These are phyloP conservation scores for Troides helena DNA, from an alignment of 2,888 invertebrate genomes.

Conservation along the genomic window DNA sequence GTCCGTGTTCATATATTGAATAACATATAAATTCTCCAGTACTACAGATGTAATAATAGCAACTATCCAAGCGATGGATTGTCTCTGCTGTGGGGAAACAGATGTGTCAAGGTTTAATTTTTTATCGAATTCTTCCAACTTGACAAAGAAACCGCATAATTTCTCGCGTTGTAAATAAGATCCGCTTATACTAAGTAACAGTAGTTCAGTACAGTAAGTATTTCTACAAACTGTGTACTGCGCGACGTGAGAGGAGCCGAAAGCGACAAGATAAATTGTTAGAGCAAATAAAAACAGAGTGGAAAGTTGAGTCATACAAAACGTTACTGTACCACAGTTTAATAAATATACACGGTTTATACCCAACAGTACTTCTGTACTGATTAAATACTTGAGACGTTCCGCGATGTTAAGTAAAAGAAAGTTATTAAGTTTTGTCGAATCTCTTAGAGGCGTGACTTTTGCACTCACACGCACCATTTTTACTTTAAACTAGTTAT, in stretches of 20 bases:
- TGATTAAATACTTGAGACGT: conserved; percentile 15
- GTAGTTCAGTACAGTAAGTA: conserved; percentile 13
- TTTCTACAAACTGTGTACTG: conserved; percentile 12
- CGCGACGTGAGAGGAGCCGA: background rate
- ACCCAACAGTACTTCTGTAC: conserved; percentile 20
- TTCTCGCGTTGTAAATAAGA: conserved; percentile 15
- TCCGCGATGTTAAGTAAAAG: conserved; percentile 6
- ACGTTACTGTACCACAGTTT: conserved; percentile 1
- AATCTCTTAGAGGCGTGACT: conserved; percentile 4
- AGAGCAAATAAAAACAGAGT: conserved; percentile 1
- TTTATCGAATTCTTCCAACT: conserved; percentile 15
- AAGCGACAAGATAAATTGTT: conserved; percentile 15
- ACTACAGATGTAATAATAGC: background rate
- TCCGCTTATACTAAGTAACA: conserved; percentile 13
- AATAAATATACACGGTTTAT: conserved; percentile 23
- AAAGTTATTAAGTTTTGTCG: conserved; percentile 11
- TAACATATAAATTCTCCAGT: conserved; percentile 4
- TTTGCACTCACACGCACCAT: conserved; percentile 3
- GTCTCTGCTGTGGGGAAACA: background rate
- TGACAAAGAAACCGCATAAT: conserved; percentile 12
- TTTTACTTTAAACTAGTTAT: background rate
- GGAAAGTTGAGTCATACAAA: conserved; percentile 12
- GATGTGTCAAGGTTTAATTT: conserved; percentile 8
- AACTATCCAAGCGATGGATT: conserved; percentile 1
- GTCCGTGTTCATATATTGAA: background rate